phyloP scores from a whole-genome alignment of 1,140 invertebrate species.

The Gryon sp. region DNA sequence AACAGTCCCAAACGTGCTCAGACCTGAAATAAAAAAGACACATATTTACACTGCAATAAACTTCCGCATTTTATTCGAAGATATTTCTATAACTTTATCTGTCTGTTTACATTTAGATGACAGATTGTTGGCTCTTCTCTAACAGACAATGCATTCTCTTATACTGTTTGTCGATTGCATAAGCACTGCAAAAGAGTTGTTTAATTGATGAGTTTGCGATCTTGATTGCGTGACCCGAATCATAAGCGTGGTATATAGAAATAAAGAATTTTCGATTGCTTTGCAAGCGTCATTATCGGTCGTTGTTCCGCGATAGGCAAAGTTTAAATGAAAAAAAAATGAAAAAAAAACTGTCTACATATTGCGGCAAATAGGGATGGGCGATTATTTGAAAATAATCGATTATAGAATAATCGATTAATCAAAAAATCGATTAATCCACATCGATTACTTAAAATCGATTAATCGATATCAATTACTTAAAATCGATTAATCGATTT shows the following conservation, averaged over 20 bases:
- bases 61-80: neutral
- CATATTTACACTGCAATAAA: neutral
- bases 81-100: constrained; percentile 1
- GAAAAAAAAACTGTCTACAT: neutral
- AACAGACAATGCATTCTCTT: constrained; percentile 3
- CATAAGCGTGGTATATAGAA: constrained; percentile 3
- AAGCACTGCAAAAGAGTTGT: constrained; percentile 23
- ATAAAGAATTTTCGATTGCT: constrained; percentile 37
- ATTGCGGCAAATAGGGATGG: no score
- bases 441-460: no score
- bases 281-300: constrained; percentile 42
- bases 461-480: no score
- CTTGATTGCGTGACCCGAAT: constrained; percentile 37
- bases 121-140: constrained; percentile 14
- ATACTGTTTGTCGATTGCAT: constrained; percentile 26
- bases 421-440: no score
- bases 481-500: no score
- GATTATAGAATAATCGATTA: no score
- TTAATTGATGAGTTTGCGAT: constrained; percentile 43
- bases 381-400: no score
- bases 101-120: constrained; percentile 7
- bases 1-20: constrained; percentile 39
- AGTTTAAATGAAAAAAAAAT: neutral
- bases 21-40: constrained; percentile 31
- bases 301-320: constrained; percentile 4